These are phyloP conservation scores for Eufriesea mexicana DNA, from an alignment of 1,140 invertebrate genomes.

Conservation along the genomic window DNA sequence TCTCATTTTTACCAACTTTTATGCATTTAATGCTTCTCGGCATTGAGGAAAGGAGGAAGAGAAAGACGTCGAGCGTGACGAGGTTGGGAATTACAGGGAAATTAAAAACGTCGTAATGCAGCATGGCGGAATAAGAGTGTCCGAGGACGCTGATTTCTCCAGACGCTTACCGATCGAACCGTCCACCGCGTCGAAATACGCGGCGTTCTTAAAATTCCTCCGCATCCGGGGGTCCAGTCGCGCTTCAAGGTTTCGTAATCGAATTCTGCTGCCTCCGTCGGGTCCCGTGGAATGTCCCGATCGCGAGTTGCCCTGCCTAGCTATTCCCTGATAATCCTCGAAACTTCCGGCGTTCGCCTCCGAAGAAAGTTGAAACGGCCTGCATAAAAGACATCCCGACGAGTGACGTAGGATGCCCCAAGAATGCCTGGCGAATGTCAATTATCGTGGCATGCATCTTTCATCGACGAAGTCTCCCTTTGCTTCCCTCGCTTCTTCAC, in stretches of 20 bases:
- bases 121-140: no score
- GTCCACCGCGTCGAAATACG: conserved; percentile 1
- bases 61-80: no score
- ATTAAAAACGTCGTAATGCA: neutral
- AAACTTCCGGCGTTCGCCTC: neutral
- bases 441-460: conserved; percentile 16
- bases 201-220: conserved; percentile 7
- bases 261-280: conserved; percentile 15
- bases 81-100: neutral
- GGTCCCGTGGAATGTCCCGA: neutral
- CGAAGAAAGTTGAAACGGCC: neutral
- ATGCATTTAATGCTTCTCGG: no score
- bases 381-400: neutral
- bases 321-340: neutral
- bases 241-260: conserved; percentile 22
- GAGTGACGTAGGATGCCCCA: no score
- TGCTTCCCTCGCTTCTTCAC: neutral
- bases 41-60: no score
- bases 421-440: neutral
- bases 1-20: neutral
- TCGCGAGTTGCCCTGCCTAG: neutral
- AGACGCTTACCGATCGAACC: neutral
- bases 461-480: neutral
- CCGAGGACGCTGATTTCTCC: neutral
- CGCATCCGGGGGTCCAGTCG: neutral